A percentile compares a stretch with the other conserved stretches of the same genome.
Evolutionary conservation across 2,113 vertebrate species (phyloP).

Genomic region (Cervus canadensis): DNA sequence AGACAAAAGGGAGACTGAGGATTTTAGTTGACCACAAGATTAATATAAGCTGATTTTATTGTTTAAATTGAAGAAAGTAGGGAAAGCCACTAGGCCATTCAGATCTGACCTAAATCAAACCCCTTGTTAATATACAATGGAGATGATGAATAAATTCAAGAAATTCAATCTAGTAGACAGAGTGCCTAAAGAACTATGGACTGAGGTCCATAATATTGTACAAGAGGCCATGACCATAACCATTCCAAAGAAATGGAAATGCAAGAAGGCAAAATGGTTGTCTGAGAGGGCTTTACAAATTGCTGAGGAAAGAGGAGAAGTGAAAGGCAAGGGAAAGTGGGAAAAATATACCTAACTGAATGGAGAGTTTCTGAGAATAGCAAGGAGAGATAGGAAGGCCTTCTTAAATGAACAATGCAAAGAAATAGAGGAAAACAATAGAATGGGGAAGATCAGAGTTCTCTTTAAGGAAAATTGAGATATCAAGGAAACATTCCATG

Average conservation of each 20-base stretch:
- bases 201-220: not conserved
- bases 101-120: not conserved
- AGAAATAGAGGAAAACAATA: not conserved
- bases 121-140: rapidly evolving
- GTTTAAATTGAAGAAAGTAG: not conserved
- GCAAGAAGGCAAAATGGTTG: not conserved
- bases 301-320: not conserved
- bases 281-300: not conserved
- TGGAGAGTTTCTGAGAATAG: not conserved
- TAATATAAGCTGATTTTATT: not conserved
- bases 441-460: not conserved
- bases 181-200: not conserved
- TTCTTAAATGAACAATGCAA: not conserved
- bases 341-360: not conserved
- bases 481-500: not conserved
- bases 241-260: not conserved
- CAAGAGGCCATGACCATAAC: not conserved
- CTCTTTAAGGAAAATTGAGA: not conserved
- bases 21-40: not conserved
- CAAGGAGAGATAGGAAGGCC: not conserved
- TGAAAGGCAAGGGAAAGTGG: not conserved
- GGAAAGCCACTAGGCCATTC: not conserved
- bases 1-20: not conserved
- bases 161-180: not conserved
- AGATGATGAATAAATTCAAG: not conserved